phyloP scores from a whole-genome alignment of 2,888 invertebrate genomes.

The Yponomeuta sedellus region DNA sequence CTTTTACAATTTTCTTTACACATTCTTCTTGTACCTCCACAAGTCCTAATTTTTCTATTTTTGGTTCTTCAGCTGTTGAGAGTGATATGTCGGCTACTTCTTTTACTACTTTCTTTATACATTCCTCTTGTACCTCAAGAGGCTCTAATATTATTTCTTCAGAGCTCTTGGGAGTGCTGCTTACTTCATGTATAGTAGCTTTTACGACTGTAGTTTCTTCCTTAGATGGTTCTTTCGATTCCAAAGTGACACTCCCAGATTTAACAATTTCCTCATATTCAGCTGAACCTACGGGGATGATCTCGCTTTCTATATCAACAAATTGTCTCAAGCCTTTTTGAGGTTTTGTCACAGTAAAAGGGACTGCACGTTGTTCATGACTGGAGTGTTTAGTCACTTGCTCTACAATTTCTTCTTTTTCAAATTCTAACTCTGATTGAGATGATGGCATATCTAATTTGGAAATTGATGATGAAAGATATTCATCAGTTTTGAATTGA shows the following conservation, averaged over 20 bases:
- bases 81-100: constrained; percentile 31
- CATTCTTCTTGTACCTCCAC: constrained; percentile 47
- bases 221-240: constrained; percentile 39
- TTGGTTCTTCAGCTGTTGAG: constrained; percentile 22
- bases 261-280: constrained; percentile 64
- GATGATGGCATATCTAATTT: constrained; percentile 60
- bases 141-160: not conserved
- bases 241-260: constrained; percentile 55
- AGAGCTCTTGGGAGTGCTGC: constrained; percentile 33
- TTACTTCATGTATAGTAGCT: constrained; percentile 35
- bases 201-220: constrained; percentile 42
- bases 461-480: constrained; percentile 63
- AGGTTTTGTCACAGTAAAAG: constrained; percentile 57
- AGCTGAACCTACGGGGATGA: constrained; percentile 61
- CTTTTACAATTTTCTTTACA: constrained; percentile 47
- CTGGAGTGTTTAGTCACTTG: constrained; percentile 34
- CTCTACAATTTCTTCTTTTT: constrained; percentile 45
- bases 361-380: constrained; percentile 46
- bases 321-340: constrained; percentile 57
- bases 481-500: constrained; percentile 63
- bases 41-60: constrained; percentile 6
- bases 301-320: constrained; percentile 69
- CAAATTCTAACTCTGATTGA: constrained; percentile 46
- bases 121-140: constrained; percentile 36
- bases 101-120: constrained; percentile 49